Evolutionary conservation across 2,888 invertebrate genomes (phyloP).

Genomic region (Parascotia fuliginaria): DNA sequence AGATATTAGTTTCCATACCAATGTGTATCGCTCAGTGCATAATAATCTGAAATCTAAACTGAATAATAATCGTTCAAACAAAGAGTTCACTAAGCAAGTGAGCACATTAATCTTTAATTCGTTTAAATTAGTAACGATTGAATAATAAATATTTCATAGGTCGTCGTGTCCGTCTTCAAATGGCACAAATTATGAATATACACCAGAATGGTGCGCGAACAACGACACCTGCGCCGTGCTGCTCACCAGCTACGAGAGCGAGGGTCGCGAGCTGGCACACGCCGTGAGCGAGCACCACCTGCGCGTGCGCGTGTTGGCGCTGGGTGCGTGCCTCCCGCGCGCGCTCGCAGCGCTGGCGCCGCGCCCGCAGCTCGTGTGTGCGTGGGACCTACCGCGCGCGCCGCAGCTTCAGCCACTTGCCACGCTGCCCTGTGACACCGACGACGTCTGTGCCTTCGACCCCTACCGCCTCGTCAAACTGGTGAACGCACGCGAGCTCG

Average conservation of each 20-base stretch:
- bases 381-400: conserved; percentile 47
- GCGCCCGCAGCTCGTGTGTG: conserved; percentile 45
- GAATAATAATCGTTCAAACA: too few relatives aligned
- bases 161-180: conserved; percentile 18
- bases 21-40: too few relatives aligned
- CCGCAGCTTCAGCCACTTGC: conserved; percentile 48
- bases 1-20: too few relatives aligned
- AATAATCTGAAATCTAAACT: too few relatives aligned
- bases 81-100: too few relatives aligned
- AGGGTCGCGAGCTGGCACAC: conserved; percentile 49
- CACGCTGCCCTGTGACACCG: conserved; percentile 60
- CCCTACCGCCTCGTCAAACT: conserved; percentile 66
- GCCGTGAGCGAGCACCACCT: conserved; percentile 46
- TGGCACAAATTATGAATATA: conserved; percentile 80
- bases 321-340: conserved; percentile 31
- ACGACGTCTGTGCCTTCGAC: conserved; percentile 65
- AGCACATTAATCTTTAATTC: too few relatives aligned
- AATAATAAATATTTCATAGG: background rate
- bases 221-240: conserved; percentile 51
- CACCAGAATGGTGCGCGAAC: conserved; percentile 83
- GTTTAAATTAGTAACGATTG: background rate
- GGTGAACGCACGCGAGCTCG: conserved; percentile 60
- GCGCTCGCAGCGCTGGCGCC: conserved; percentile 32
- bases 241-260: conserved; percentile 53
- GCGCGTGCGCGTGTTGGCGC: conserved; percentile 41